phyloP scores from a whole-genome alignment of 92 coral and sea anemone species.

The Epizoanthus fatuus region DNA sequence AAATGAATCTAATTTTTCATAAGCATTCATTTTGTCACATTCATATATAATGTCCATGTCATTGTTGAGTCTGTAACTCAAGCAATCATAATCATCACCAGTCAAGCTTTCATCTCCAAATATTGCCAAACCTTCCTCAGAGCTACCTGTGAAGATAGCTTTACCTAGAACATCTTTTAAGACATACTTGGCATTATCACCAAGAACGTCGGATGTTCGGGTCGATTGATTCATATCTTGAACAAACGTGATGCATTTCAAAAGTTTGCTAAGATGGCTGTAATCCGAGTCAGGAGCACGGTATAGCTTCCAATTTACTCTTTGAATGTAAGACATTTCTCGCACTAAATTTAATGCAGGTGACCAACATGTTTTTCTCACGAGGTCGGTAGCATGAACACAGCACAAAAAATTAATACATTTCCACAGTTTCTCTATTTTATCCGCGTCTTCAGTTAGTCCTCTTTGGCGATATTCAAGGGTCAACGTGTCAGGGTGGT shows the following conservation, averaged over 20 bases:
- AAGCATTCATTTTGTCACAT: slow-evolving; percentile 2
- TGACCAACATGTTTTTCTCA: not conserved
- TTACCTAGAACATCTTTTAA: slow-evolving; percentile 5
- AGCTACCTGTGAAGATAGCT: slow-evolving; percentile 28
- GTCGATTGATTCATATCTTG: slow-evolving; percentile 22
- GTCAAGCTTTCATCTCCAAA: slow-evolving; percentile 7
- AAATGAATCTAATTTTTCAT: not conserved
- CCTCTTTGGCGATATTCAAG: slow-evolving; percentile 10
- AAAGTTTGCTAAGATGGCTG: not conserved
- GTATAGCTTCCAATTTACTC: not conserved
- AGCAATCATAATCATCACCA: not conserved
- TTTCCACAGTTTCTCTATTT: not conserved
- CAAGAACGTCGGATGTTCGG: slow-evolving; percentile 21
- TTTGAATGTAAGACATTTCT: not conserved
- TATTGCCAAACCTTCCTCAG: slow-evolving; percentile 32
- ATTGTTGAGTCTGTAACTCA: slow-evolving; percentile 10
- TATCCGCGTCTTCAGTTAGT: not conserved
- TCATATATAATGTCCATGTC: slow-evolving; percentile 25
- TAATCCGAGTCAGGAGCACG: not conserved
- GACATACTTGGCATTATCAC: slow-evolving; percentile 8
- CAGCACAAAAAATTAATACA: slow-evolving; percentile 14
- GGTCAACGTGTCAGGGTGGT: too few species aligned
- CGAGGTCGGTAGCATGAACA: not conserved
- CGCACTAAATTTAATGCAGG: not conserved
- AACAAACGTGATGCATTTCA: slow-evolving; percentile 18